Base-by-base conservation (phyloP, 2,888 invertebrate species). In the Erebia palarica region DNA sequence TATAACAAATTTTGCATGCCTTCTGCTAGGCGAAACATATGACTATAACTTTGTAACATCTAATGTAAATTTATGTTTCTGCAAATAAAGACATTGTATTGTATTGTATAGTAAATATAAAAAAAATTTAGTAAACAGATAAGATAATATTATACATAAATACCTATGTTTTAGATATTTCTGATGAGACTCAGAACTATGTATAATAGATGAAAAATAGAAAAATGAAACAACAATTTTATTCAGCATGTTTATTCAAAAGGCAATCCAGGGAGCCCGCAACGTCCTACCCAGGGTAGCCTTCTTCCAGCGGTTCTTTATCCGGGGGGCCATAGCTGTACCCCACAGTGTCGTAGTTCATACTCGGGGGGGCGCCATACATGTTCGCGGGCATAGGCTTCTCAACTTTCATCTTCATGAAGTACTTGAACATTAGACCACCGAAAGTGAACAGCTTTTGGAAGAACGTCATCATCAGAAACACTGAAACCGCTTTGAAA, bases 241-340 rank as follows among this genome's bases (percentile, higher is more conserved):
- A 76, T 44, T 77, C 73, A 4, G 75, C 74, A 69, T 85, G 85
- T 75, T 87, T 90, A 78, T 83, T 86, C 16, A 88, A 79, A 36
- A 91, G 76, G 89, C 90, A 90, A 65, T 82, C 82, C 3, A 89
- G 82, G 0, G 86, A 82, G 5, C 83, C 82, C 1, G 86, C 84
- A 0, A 90, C 75, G 61, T 90, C 89, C 0, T 84, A 76, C 58
- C 82, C 83, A 0, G 88, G 87, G 51, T 84, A 75, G 0, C 80
- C 75, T 0, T 85, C 83, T 3, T 80, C 75, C 53, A 83, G 80
- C 0, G 80, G 79, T 27, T 91, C 89, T 2, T 78, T 79, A 0
- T 89, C 89, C 0, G 90, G 86, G 0, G 89, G 84, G 0, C 90
- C 91, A n/a, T 92, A 92, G 68, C 83, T 91, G 76, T 92, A 92